Evolutionary conservation across 2,888 invertebrate species (phyloP).

Genomic region (Hypselothyrea guttata): DNA sequence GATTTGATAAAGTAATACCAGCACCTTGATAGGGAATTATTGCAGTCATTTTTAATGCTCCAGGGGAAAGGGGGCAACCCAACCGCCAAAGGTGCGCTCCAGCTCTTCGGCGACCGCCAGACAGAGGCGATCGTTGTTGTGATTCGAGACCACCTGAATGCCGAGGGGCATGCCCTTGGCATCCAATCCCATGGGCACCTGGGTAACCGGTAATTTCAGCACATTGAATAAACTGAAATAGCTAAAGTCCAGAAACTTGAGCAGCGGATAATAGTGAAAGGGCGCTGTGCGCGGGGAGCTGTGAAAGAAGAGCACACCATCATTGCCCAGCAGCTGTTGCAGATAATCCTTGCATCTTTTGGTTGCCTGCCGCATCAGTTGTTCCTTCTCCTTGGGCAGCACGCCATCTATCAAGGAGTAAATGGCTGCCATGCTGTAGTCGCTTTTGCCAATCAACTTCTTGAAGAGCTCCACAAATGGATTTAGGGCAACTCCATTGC

Average conservation of each 20-base stretch:
- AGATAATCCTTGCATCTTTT: conserved; percentile 85
- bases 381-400: conserved; percentile 85
- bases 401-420: conserved; percentile 86
- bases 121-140: conserved; percentile 92
- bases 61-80: conserved; percentile 87
- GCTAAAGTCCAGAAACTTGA: conserved; percentile 91
- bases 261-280: conserved; percentile 90
- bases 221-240: conserved; percentile 94
- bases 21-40: conserved; percentile 39
- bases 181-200: conserved; percentile 91
- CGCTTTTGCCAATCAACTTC: conserved; percentile 85
- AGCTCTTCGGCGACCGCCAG: conserved; percentile 95
- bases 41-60: conserved; percentile 46
- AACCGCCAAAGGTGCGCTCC: conserved; percentile 94
- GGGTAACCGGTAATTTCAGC: conserved; percentile 89
- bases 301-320: conserved; percentile 93
- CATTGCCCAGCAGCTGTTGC: conserved; percentile 86
- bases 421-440: conserved; percentile 87
- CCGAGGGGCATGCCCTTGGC: conserved; percentile 93
- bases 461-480: conserved; percentile 85
- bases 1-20: conserved; percentile 12
- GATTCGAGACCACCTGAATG: conserved; percentile 92
- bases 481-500: conserved; percentile 85
- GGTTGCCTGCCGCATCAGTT: conserved; percentile 86
- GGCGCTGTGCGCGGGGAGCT: conserved; percentile 90